Conservation (phyloP, 2,888 invertebrate species). For the Aphodius granarius region DNA sequence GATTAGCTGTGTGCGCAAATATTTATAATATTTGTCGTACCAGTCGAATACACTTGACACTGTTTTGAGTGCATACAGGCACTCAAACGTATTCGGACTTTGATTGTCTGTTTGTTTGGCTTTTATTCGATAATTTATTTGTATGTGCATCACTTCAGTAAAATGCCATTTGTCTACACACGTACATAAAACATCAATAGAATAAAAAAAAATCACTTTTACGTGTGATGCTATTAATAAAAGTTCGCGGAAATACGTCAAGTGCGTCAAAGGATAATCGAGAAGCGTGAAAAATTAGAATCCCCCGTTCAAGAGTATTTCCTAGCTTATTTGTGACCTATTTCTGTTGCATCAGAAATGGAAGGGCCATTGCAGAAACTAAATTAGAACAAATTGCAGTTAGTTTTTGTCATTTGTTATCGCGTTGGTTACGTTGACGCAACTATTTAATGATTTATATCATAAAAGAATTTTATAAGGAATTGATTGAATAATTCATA, state of each 20-base stretch:
- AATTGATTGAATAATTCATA: too few relatives aligned
- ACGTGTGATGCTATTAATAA: neutral
- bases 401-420: neutral
- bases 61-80: neutral
- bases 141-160: neutral
- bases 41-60: neutral
- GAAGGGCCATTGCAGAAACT: neutral
- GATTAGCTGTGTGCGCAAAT: neutral
- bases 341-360: neutral
- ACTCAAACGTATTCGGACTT: neutral
- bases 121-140: neutral
- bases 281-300: neutral
- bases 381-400: neutral
- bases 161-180: neutral
- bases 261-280: neutral
- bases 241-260: neutral
- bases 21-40: neutral
- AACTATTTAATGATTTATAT: neutral
- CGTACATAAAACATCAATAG: neutral
- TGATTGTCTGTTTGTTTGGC: neutral
- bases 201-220: neutral
- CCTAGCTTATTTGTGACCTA: neutral
- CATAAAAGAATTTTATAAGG: neutral
- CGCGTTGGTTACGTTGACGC: neutral
- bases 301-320: neutral